Percentiles rank a stretch among this genome's conserved stretches.
Conservation (phyloP, 2,888 invertebrate species). For the Tenthredo amoena region DNA sequence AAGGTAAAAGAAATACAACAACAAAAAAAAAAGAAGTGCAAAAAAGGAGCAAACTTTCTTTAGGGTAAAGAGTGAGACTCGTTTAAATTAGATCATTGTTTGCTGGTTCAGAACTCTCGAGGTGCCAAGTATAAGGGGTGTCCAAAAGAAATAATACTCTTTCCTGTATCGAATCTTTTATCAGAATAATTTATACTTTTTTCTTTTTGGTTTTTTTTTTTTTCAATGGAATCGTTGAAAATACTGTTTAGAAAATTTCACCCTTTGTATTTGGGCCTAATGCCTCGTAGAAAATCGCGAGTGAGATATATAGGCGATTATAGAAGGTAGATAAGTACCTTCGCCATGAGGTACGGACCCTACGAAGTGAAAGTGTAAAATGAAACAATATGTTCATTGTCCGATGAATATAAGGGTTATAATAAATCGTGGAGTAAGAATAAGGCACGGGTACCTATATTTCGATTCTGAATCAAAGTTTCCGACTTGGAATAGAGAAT, state of each 20-base stretch:
- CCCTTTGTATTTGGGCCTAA: neutral
- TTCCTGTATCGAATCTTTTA: neutral
- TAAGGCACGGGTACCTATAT: neutral
- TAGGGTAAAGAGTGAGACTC: slow-evolving; percentile 51
- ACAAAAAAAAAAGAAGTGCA: neutral
- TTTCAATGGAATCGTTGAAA: no score
- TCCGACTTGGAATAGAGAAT: neutral
- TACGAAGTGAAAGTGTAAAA: slow-evolving; percentile 14
- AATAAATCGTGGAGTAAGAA: slow-evolving; percentile 20
- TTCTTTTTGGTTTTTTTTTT: neutral
- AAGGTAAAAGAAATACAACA: neutral
- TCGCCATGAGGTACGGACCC: neutral
- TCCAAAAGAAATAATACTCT: neutral
- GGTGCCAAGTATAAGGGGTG: neutral
- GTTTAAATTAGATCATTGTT: slow-evolving; percentile 55
- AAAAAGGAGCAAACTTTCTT: slow-evolving; percentile 45
- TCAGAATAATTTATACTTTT: neutral
- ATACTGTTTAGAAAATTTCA: no score
- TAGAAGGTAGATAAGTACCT: neutral
- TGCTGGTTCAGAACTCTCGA: slow-evolving; percentile 11
- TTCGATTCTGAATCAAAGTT: slow-evolving; percentile 17
- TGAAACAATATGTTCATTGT: slow-evolving; percentile 1
- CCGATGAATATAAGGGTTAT: neutral
- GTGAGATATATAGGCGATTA: neutral
- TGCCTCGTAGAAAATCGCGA: neutral